A percentile compares a stretch with the other conserved stretches of the same genome.
These are phyloP conservation scores for Autographa pulchrina DNA, from an alignment of 2,888 invertebrate species.

Conservation along the genomic window DNA sequence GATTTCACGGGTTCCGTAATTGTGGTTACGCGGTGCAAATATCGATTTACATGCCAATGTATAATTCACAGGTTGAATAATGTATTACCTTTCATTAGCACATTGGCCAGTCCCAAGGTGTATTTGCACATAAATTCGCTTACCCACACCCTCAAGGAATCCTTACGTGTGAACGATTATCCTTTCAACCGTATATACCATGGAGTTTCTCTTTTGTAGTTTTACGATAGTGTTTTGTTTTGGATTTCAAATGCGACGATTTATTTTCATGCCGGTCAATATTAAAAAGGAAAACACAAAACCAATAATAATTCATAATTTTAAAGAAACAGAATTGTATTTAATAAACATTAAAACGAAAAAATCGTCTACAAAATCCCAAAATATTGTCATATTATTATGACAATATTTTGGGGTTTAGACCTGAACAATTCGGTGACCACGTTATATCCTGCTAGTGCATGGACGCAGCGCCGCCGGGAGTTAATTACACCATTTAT, in stretches of 20 bases:
- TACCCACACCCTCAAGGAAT: constrained; percentile 84
- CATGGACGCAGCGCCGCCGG: constrained; percentile 50
- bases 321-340: too few species aligned
- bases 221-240: constrained; percentile 24
- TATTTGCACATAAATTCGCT: constrained; percentile 89
- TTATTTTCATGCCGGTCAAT: not conserved
- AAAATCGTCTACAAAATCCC: constrained; percentile 22
- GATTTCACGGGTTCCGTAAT: constrained; percentile 76
- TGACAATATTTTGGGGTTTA: too few species aligned
- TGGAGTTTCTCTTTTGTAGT: constrained; percentile 71
- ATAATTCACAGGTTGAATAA: constrained; percentile 89
- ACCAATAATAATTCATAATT: too few species aligned
- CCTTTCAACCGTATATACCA: constrained; percentile 73
- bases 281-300: too few species aligned
- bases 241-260: not conserved
- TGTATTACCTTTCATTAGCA: constrained; percentile 89
- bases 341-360: too few species aligned
- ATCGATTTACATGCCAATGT: constrained; percentile 89
- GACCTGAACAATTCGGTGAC: constrained; percentile 37
- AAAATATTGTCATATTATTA: constrained; percentile 34
- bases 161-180: constrained; percentile 84
- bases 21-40: constrained; percentile 87
- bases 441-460: constrained; percentile 50
- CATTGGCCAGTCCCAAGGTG: constrained; percentile 86
- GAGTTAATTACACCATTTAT: constrained; percentile 60